Evolutionary conservation across 1,140 invertebrate species (phyloP).

Genomic region (Trichonephila clavipes): DNA sequence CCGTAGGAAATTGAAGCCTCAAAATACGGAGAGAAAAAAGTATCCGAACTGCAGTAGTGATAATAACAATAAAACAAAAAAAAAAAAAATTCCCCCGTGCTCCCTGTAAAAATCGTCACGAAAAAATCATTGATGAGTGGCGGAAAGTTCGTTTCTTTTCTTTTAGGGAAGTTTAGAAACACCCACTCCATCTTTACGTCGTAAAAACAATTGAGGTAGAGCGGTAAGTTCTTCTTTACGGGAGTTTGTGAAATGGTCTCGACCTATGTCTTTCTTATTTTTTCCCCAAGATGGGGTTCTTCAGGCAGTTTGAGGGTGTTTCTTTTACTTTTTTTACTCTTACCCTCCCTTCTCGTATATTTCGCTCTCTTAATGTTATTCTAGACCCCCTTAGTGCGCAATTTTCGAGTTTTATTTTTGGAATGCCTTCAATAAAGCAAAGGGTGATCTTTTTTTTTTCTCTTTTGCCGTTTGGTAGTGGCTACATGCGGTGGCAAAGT

Average conservation of each 20-base stretch:
- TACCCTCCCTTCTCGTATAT: constrained; percentile 29
- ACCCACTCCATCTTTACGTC: constrained; percentile 48
- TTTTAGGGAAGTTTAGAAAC: constrained; percentile 35
- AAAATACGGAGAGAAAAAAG: constrained; percentile 36
- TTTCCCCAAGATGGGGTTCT: not conserved
- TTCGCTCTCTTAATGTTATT: constrained; percentile 58
- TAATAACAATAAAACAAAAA: constrained; percentile 73
- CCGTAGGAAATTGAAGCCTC: not conserved
- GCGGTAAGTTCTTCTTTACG: constrained; percentile 28
- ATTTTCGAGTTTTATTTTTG: constrained; percentile 75
- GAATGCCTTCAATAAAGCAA: constrained; percentile 47
- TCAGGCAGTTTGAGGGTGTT: constrained; percentile 50
- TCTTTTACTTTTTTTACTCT: constrained; percentile 27
- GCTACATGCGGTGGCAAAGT: constrained; percentile 30
- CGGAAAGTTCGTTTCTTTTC: constrained; percentile 72
- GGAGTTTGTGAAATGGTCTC: constrained; percentile 68
- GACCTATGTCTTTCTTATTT: constrained; percentile 26
- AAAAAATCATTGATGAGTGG: constrained; percentile 72
- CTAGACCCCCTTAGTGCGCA: constrained; percentile 62
- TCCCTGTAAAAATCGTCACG: constrained; percentile 64
- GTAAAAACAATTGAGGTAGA: constrained; percentile 68
- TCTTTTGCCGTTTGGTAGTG: constrained; percentile 12
- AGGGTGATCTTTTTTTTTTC: constrained; percentile 18
- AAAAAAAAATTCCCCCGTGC: not conserved
- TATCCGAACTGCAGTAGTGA: constrained; percentile 40